Percentiles rank a stretch among this genome's conserved stretches.
Evolutionary conservation across 2,113 vertebrate species (phyloP).

Genomic region (Otolemur garnettii): DNA sequence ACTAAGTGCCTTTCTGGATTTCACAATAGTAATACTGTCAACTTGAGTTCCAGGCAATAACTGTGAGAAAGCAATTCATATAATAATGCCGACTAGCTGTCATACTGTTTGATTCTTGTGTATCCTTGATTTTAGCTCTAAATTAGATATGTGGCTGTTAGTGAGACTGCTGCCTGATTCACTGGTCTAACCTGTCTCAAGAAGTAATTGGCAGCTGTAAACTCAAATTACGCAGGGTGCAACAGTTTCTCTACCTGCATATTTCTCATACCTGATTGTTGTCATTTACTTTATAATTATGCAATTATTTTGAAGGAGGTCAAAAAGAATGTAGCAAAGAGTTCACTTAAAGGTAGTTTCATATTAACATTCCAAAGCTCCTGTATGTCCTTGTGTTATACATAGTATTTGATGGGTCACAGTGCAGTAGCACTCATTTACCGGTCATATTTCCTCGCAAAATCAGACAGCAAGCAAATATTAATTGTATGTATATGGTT

Average conservation of each 20-base stretch:
- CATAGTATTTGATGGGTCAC: conserved; percentile 55
- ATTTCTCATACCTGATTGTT: conserved; percentile 60
- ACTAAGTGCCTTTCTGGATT: conserved; percentile 8
- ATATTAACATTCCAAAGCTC: conserved; percentile 45
- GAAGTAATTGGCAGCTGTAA: conserved; percentile 45
- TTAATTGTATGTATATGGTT: conserved; percentile 20
- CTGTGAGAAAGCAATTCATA: neutral
- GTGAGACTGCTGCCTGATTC: conserved; percentile 45
- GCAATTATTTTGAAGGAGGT: conserved; percentile 70
- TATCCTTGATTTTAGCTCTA: conserved; percentile 22
- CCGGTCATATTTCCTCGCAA: conserved; percentile 35
- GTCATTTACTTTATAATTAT: conserved; percentile 65
- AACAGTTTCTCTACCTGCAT: conserved; percentile 61
- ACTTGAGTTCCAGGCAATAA: conserved; percentile 47
- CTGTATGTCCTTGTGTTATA: neutral
- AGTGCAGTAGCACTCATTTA: neutral
- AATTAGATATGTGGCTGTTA: conserved; percentile 56
- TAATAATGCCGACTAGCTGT: neutral
- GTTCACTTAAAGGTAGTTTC: conserved; percentile 73
- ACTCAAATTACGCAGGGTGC: conserved; percentile 61
- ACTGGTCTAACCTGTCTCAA: conserved; percentile 72
- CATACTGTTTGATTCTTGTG: conserved; percentile 19
- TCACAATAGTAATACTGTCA: neutral
- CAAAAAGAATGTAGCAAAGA: conserved; percentile 32
- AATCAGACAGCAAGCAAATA: neutral